phyloP scores from a whole-genome alignment of 92 coral and sea anemone genomes.

The Paramuricea clavata region DNA sequence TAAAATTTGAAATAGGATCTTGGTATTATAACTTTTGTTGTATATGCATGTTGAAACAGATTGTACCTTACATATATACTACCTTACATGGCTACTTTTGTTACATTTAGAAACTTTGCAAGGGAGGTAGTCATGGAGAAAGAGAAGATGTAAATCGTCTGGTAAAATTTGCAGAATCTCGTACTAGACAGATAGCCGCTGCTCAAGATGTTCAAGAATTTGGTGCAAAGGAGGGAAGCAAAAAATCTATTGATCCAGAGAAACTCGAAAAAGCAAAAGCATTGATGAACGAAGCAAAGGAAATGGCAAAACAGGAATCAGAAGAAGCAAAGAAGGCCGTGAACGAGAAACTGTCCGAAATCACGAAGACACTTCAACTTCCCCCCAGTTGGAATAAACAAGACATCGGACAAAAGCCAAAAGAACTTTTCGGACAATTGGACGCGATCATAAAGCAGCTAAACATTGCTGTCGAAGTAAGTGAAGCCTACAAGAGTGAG shows the following conservation, averaged over 20 bases:
- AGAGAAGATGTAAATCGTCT: slow-evolving; percentile 29
- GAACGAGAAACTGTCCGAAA: slow-evolving; percentile 30
- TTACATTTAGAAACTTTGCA: not conserved
- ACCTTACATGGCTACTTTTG: not conserved
- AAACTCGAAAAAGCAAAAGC: slow-evolving; percentile 48
- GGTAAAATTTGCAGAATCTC: slow-evolving; percentile 35
- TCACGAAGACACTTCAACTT: slow-evolving; percentile 10
- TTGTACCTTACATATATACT: too few relatives aligned
- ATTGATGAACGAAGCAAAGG: slow-evolving; percentile 43
- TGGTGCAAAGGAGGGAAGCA: not conserved
- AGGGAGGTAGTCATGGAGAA: slow-evolving; percentile 54
- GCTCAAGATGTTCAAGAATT: not conserved
- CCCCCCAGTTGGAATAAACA: not conserved
- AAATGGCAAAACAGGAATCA: not conserved
- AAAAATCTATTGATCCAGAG: slow-evolving; percentile 29
- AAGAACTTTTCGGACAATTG: not conserved
- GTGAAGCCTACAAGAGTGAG: slow-evolving; percentile 8
- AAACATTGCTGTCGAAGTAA: not conserved
- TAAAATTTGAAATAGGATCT: too few relatives aligned
- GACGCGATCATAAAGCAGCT: slow-evolving; percentile 2
- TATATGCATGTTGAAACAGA: too few relatives aligned
- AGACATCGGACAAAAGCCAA: not conserved
- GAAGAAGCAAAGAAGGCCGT: slow-evolving; percentile 35
- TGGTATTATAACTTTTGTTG: too few relatives aligned
- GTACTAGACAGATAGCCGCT: not conserved